These are phyloP conservation scores for Pterocles orientalis DNA, from an alignment of 2,113 vertebrate species.

Conservation along the genomic window DNA sequence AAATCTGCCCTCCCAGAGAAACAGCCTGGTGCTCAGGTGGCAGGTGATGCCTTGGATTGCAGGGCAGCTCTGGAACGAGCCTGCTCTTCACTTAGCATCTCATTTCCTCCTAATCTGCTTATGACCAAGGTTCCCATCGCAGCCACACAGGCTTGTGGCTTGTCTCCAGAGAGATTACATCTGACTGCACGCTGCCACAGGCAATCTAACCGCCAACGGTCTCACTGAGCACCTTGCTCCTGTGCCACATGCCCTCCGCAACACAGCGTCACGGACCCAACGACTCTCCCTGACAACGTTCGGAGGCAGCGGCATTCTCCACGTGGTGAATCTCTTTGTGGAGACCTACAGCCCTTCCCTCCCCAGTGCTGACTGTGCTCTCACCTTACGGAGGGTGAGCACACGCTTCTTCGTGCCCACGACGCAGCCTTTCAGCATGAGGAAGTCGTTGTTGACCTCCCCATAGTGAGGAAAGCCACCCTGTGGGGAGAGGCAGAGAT, in stretches of 20 bases:
- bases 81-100: neutral
- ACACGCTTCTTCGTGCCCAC: slow-evolving; percentile 82
- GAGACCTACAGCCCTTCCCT: neutral
- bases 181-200: neutral
- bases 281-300: neutral
- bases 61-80: neutral
- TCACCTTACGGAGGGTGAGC: slow-evolving; percentile 84
- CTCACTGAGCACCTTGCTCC: neutral
- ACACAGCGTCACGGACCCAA: accelerated
- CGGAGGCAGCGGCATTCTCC: neutral
- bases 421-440: slow-evolving; percentile 86
- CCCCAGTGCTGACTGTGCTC: accelerated
- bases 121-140: neutral
- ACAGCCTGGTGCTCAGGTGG: neutral
- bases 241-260: neutral
- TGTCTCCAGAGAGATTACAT: neutral
- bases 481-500: slow-evolving; percentile 47
- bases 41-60: neutral
- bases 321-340: accelerated
- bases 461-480: slow-evolving; percentile 84
- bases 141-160: neutral
- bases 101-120: neutral
- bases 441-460: slow-evolving; percentile 81
- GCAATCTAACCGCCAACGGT: accelerated
- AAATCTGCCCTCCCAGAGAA: neutral